Percentiles rank a stretch among this genome's conserved stretches.
phyloP scores from a whole-genome alignment of 1,140 invertebrate genomes.

The Psilanteris sp. region DNA sequence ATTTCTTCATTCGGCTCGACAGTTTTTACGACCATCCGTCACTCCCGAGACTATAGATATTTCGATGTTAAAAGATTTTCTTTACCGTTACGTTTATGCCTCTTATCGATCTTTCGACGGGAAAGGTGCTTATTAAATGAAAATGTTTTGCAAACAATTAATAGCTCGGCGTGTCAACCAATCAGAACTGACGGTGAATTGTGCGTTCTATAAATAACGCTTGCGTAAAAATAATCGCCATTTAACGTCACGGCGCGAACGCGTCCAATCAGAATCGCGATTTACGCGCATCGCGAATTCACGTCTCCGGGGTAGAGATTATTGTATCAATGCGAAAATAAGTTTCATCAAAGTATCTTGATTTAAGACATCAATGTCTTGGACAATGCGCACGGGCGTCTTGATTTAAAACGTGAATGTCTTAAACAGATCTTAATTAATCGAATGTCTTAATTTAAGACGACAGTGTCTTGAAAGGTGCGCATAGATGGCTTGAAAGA shows the following conservation, averaged over 20 bases:
- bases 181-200: conserved; percentile 37
- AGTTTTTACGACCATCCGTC: conserved; percentile 32
- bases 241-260: conserved; percentile 45
- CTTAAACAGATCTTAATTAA: too few species aligned
- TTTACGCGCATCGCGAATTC: too few species aligned
- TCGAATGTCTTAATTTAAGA: too few species aligned
- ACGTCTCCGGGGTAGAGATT: too few species aligned
- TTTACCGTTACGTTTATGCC: conserved; percentile 28
- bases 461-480: too few species aligned
- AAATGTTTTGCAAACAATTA: conserved; percentile 54
- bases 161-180: conserved; percentile 12
- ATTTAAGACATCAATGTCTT: too few species aligned
- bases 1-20: conserved; percentile 14
- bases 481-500: too few species aligned
- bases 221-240: conserved; percentile 53
- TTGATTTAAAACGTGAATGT: too few species aligned
- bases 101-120: conserved; percentile 38
- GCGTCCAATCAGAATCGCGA: too few species aligned
- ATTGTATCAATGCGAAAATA: too few species aligned
- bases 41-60: conserved; percentile 6
- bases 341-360: too few species aligned
- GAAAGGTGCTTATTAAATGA: conserved; percentile 44
- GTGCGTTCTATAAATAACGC: conserved; percentile 48
- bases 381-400: conserved; percentile 21
- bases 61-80: conserved; percentile 32